These are phyloP conservation scores for Chaenogobius annularis DNA, from an alignment of 2,113 vertebrate genomes.

Conservation along the genomic window DNA sequence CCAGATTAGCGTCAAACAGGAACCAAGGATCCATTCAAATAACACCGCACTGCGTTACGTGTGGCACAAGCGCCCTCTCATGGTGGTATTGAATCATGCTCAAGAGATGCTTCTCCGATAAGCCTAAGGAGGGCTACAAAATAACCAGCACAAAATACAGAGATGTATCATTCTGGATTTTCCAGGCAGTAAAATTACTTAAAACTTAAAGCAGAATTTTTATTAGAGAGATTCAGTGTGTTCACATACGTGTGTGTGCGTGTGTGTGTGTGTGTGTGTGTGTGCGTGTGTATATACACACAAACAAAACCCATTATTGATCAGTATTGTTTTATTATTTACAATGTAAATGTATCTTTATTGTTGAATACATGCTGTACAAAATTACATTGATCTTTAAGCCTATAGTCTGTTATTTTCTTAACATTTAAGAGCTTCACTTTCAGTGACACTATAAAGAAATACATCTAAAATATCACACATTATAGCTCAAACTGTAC, in stretches of 20 bases:
- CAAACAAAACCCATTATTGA: background rate
- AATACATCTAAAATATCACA: background rate
- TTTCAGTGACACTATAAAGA: background rate
- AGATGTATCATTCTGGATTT: too few relatives aligned
- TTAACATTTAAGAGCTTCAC: background rate
- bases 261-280: too few relatives aligned
- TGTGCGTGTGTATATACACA: too few relatives aligned
- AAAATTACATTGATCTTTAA: background rate
- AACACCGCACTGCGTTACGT: background rate
- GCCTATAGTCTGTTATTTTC: background rate
- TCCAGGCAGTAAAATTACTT: too few relatives aligned
- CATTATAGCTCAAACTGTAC: background rate
- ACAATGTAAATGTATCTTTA: background rate
- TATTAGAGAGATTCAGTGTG: too few relatives aligned
- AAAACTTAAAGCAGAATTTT: too few relatives aligned
- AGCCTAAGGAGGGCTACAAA: too few relatives aligned
- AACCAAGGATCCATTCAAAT: too few relatives aligned
- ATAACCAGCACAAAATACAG: too few relatives aligned
- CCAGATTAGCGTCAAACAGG: background rate
- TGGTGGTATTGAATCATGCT: too few relatives aligned
- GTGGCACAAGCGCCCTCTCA: background rate
- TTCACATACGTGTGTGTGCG: too few relatives aligned
- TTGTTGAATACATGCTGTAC: constrained; percentile 2
- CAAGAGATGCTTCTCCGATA: too few relatives aligned
- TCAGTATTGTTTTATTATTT: background rate